Percentiles rank a stretch among this genome's conserved stretches.
These are phyloP conservation scores for Dicroscelio sp. DNA, from an alignment of 2,888 invertebrate genomes.

Conservation along the genomic window DNA sequence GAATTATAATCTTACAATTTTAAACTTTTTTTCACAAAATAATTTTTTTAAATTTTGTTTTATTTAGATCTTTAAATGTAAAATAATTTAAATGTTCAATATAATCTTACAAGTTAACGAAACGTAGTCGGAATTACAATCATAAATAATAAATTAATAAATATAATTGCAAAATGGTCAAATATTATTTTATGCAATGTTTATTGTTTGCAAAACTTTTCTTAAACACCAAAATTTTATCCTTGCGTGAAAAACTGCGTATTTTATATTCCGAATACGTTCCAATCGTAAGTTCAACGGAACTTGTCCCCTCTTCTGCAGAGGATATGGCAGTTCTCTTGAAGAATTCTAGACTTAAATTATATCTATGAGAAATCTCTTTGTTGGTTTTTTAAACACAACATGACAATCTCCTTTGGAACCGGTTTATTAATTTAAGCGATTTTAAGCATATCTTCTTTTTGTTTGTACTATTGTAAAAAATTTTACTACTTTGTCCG, in stretches of 20 bases:
- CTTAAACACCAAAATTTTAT: too few species aligned
- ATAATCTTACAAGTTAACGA: too few species aligned
- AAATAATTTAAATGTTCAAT: too few species aligned
- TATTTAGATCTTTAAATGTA: too few species aligned
- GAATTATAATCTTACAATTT: too few species aligned
- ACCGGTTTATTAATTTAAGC: conserved; percentile 55
- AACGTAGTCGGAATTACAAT: too few species aligned
- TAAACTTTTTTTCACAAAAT: too few species aligned
- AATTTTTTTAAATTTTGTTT: too few species aligned
- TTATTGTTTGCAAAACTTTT: too few species aligned
- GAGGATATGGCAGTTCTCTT: conserved; percentile 60
- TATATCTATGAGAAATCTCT: conserved; percentile 63
- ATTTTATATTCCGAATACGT: conserved; percentile 59
- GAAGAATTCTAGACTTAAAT: conserved; percentile 59
- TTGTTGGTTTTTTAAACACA: conserved; percentile 47
- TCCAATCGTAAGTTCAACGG: conserved; percentile 70
- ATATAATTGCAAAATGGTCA: too few species aligned
- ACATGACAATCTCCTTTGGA: conserved; percentile 58
- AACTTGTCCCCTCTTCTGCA: conserved; percentile 57
- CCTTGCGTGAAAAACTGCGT: not conserved
- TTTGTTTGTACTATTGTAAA: not conserved
- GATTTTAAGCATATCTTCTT: not conserved
- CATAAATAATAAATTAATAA: too few species aligned
- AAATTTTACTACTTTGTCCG: not conserved
- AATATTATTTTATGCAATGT: too few species aligned